Evolutionary conservation across 2,113 vertebrate species (phyloP).

Genomic region (Notechis scutatus): DNA sequence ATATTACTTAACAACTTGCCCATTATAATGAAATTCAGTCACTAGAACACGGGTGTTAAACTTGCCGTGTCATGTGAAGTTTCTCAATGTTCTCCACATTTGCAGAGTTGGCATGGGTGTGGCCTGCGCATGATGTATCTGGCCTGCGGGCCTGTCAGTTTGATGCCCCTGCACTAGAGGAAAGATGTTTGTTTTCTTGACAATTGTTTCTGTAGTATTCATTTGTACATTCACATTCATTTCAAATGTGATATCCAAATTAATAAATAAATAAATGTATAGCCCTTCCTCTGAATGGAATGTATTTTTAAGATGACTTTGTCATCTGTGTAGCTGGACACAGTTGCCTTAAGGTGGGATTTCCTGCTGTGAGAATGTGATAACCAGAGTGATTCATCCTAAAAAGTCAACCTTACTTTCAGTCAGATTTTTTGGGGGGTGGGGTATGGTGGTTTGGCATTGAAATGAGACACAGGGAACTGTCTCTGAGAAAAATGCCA

Average conservation of each 20-base stretch:
- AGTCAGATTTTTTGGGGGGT: background rate
- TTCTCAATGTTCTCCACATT: too few relatives aligned
- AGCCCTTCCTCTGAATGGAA: background rate
- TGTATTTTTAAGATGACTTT: background rate
- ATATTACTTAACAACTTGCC: background rate
- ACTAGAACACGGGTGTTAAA: background rate
- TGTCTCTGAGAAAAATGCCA: too few relatives aligned
- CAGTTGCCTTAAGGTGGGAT: background rate
- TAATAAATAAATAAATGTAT: background rate
- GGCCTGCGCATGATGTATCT: too few relatives aligned
- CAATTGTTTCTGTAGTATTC: background rate
- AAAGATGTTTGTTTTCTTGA: background rate
- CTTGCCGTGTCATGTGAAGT: too few relatives aligned
- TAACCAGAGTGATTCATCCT: background rate
- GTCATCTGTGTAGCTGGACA: background rate
- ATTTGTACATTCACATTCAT: background rate
- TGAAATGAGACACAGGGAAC: too few relatives aligned
- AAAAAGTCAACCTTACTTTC: background rate
- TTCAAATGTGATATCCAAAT: background rate
- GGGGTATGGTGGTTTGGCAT: fast-evolving
- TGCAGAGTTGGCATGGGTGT: too few relatives aligned
- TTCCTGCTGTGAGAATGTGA: background rate
- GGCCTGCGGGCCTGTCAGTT: too few relatives aligned
- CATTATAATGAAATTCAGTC: background rate
- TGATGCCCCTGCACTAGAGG: background rate